phyloP scores from a whole-genome alignment of 2,113 vertebrate genomes.

The Aspiorhynchus laticeps region DNA sequence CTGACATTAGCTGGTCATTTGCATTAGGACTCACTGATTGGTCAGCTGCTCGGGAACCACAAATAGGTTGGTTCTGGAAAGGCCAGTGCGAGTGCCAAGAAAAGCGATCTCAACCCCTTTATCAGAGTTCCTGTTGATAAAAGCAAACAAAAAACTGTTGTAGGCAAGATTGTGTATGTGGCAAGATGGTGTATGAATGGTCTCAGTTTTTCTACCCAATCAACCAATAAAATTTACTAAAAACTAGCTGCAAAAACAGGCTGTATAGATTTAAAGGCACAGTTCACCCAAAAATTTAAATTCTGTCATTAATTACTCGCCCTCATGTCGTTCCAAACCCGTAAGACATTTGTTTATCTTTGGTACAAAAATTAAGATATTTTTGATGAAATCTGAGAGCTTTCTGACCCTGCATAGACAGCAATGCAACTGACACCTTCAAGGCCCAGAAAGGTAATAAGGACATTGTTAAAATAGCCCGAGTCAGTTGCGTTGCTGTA shows the following conservation, averaged over 20 bases:
- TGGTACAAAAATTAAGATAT: too few relatives aligned
- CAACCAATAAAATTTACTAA: neutral
- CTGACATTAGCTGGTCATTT: neutral
- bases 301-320: too few relatives aligned
- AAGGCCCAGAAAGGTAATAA: too few relatives aligned
- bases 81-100: constrained; percentile 91
- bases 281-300: too few relatives aligned
- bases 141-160: neutral
- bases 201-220: neutral
- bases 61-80: constrained; percentile 93
- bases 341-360: too few relatives aligned
- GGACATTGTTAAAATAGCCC: too few relatives aligned
- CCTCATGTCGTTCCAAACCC: too few relatives aligned
- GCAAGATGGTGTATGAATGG: neutral
- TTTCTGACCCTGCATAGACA: too few relatives aligned
- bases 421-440: too few relatives aligned
- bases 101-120: constrained; percentile 98
- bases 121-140: constrained; percentile 89
- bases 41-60: constrained; percentile 91
- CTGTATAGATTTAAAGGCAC: neutral
- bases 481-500: too few relatives aligned
- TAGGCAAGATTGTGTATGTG: neutral
- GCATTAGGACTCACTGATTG: constrained; percentile 85
- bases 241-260: neutral
- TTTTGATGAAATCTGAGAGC: too few relatives aligned